A percentile compares a stretch with the other conserved stretches of the same genome.
phyloP scores from a whole-genome alignment of 2,797 vertebrate genomes.

The Leucoraja ocellata region DNA sequence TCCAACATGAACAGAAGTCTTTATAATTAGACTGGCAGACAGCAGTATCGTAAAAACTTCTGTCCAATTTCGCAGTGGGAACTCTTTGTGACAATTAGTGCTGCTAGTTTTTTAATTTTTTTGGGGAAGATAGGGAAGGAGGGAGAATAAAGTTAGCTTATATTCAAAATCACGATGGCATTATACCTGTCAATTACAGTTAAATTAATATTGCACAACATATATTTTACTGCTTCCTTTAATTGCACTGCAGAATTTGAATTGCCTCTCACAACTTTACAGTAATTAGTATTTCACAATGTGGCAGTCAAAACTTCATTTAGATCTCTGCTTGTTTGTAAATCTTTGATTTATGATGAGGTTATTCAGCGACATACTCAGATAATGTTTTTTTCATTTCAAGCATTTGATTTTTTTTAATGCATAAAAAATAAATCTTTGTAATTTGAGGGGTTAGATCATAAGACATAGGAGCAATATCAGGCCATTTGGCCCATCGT shows the following conservation, averaged over 20 bases:
- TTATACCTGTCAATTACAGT: background rate
- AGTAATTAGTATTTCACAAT: constrained; percentile 7
- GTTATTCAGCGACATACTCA: background rate
- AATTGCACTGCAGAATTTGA: constrained; percentile 6
- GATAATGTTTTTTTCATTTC: constrained; percentile 14
- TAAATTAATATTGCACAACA: background rate
- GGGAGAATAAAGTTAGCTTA: background rate
- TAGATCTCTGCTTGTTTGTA: background rate
- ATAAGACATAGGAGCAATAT: no score
- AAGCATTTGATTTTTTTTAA: background rate
- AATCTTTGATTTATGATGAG: constrained; percentile 22
- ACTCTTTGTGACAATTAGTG: constrained; percentile 22
- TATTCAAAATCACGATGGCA: background rate
- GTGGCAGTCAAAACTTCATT: background rate
- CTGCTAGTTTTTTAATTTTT: constrained; percentile 1
- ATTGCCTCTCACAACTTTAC: background rate
- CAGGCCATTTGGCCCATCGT: no score
- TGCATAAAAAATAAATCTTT: background rate
- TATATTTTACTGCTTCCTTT: constrained; percentile 3
- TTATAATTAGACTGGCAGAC: constrained; percentile 30
- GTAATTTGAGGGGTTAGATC: no score
- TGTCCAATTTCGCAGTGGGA: constrained; percentile 29
- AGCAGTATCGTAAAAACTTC: constrained; percentile 2
- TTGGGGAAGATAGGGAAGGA: background rate
- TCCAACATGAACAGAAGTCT: constrained; percentile 29